phyloP scores from a whole-genome alignment of 2,888 invertebrate species.

The Limnephilus rhombicus region DNA sequence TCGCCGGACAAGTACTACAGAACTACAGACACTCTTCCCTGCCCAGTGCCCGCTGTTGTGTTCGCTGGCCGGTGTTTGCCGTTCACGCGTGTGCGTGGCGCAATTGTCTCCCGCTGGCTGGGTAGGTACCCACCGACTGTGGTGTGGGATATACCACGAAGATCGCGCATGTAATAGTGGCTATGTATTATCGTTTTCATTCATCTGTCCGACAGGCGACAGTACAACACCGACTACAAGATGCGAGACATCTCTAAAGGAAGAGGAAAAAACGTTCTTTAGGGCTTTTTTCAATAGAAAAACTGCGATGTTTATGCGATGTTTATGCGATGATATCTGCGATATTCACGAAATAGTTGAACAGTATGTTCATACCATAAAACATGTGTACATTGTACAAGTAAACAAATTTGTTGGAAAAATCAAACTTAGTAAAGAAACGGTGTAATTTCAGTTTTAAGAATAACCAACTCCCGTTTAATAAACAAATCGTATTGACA shows the following conservation, averaged over 20 bases:
- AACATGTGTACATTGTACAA: too few relatives aligned
- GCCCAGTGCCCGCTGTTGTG: background rate
- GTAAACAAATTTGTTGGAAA: too few relatives aligned
- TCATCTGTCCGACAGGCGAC: background rate
- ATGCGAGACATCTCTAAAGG: background rate
- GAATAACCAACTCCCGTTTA: background rate
- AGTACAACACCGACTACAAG: background rate
- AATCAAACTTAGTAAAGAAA: too few relatives aligned
- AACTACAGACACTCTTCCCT: background rate
- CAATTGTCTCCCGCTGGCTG: background rate
- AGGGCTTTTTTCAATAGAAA: too few relatives aligned
- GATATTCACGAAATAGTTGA: too few relatives aligned
- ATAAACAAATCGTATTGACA: background rate
- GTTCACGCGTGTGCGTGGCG: constrained; percentile 29
- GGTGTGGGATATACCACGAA: background rate
- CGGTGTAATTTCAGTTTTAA: too few relatives aligned
- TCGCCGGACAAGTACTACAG: background rate
- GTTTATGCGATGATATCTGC: too few relatives aligned
- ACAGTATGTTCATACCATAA: too few relatives aligned
- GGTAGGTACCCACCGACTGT: background rate
- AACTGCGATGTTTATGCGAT: too few relatives aligned
- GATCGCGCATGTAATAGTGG: background rate
- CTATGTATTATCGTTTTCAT: background rate
- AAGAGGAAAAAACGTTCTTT: background rate
- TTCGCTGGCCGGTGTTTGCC: background rate